phyloP scores from a whole-genome alignment of 2,113 vertebrate genomes.

The Trichomycterus rosablanca region DNA sequence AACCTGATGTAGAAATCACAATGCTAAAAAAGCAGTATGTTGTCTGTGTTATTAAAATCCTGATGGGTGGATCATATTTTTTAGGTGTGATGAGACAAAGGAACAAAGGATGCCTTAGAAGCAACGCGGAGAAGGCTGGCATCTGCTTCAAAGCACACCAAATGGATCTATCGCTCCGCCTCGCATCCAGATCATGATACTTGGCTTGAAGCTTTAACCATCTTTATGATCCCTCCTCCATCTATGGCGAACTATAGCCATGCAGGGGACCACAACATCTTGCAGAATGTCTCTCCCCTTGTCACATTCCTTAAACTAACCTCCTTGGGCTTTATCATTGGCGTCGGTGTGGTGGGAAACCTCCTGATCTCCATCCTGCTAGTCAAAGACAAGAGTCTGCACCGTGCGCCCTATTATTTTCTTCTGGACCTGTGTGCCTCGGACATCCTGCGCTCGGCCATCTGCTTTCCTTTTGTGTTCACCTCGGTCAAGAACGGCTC shows the following conservation, averaged over 20 bases:
- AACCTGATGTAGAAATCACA: slow-evolving; percentile 29
- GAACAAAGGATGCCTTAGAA: slow-evolving; percentile 81
- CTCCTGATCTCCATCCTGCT: slow-evolving; percentile 99
- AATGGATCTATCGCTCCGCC: slow-evolving; percentile 91
- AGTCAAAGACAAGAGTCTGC: slow-evolving; percentile 99
- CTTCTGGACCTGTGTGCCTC: slow-evolving; percentile 97
- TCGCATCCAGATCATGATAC: slow-evolving; percentile 95
- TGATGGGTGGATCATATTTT: slow-evolving; percentile 66
- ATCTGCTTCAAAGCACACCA: slow-evolving; percentile 92
- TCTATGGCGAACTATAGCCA: slow-evolving; percentile 99
- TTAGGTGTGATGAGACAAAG: slow-evolving; percentile 80
- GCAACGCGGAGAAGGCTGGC: slow-evolving; percentile 83
- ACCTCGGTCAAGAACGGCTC: slow-evolving; percentile 98
- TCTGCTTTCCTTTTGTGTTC: slow-evolving; percentile 99
- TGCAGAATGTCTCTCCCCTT: slow-evolving; percentile 98
- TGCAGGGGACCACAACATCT: slow-evolving; percentile 99
- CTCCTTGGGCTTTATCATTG: slow-evolving; percentile 98
- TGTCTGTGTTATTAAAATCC: slow-evolving; percentile 54
- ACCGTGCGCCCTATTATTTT: slow-evolving; percentile 98
- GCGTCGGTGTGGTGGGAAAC: slow-evolving; percentile 97
- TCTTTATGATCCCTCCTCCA: slow-evolving; percentile 97
- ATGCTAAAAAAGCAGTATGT: slow-evolving; percentile 52
- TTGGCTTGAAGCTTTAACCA: slow-evolving; percentile 88
- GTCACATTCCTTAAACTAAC: slow-evolving; percentile 99
- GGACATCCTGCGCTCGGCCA: slow-evolving; percentile 95